These are phyloP conservation scores for Drosophila hawaiiensis DNA, from an alignment of 2,888 invertebrate species.

Conservation along the genomic window DNA sequence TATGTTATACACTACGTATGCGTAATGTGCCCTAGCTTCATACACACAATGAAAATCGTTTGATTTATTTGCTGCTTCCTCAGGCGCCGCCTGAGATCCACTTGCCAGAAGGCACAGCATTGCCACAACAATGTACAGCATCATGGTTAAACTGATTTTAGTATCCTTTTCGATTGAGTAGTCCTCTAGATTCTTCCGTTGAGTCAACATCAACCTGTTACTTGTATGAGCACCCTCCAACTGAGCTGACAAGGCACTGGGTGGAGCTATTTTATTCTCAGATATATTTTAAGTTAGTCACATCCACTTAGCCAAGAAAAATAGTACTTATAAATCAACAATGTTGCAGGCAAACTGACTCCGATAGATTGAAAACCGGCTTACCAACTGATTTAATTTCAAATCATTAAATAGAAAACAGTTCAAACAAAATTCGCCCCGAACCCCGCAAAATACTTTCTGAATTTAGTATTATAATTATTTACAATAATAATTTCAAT, in stretches of 20 bases:
- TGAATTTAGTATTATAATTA: slow-evolving; percentile 42
- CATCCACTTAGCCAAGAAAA: slow-evolving; percentile 32
- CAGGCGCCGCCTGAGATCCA: slow-evolving; percentile 30
- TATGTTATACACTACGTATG: slow-evolving; percentile 13
- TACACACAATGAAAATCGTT: slow-evolving; percentile 44
- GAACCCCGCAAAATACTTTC: slow-evolving; percentile 2
- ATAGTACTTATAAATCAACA: slow-evolving; percentile 48
- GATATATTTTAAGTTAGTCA: slow-evolving; percentile 24
- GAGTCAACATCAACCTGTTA: slow-evolving; percentile 21
- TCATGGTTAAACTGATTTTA: slow-evolving; percentile 4
- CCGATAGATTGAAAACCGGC: slow-evolving; percentile 69
- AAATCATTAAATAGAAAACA: slow-evolving; percentile 57
- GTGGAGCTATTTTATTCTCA: slow-evolving; percentile 65
- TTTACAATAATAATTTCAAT: slow-evolving; percentile 58
- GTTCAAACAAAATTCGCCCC: slow-evolving; percentile 1
- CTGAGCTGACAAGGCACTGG: slow-evolving; percentile 42
- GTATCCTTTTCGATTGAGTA: slow-evolving; percentile 5
- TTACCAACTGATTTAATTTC: slow-evolving; percentile 55
- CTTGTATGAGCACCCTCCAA: slow-evolving; percentile 45
- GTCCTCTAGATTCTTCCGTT: slow-evolving; percentile 9
- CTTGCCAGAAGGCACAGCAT: slow-evolving; percentile 53
- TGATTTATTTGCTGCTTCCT: background rate
- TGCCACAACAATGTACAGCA: slow-evolving; percentile 41
- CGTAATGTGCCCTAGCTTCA: background rate
- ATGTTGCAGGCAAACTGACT: slow-evolving; percentile 39